phyloP scores from a whole-genome alignment of 1,140 invertebrate species.

The Carcinoscorpius rotundicauda region DNA sequence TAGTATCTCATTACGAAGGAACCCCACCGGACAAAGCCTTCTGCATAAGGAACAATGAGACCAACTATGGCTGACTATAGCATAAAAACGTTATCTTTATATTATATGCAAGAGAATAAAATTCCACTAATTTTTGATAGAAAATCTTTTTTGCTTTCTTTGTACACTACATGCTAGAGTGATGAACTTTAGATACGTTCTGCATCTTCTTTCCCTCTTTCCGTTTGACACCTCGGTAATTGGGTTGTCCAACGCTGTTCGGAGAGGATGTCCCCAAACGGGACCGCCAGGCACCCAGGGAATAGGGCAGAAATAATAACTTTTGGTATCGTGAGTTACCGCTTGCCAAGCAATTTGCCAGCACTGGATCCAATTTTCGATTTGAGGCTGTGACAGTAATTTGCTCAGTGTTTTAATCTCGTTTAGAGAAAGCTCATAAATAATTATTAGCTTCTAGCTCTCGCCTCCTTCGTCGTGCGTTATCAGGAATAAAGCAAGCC shows the following conservation, averaged over 20 bases:
- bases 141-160: too few species aligned
- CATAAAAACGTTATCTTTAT: too few species aligned
- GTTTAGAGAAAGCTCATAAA: conserved; percentile 5
- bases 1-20: too few species aligned
- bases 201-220: not conserved
- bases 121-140: too few species aligned
- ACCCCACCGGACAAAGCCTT: too few species aligned
- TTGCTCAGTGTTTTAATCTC: conserved; percentile 4
- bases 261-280: not conserved
- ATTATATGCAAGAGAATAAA: conserved; percentile 47
- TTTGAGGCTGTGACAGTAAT: conserved; percentile 1
- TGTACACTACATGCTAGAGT: too few species aligned
- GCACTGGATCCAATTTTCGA: conserved; percentile 3
- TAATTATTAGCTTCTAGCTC: conserved; percentile 1
- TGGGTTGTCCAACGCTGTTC: not conserved
- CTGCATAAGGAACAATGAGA: too few species aligned
- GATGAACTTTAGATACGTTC: too few species aligned
- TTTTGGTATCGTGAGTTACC: not conserved
- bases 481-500: too few species aligned
- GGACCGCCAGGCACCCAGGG: not conserved
- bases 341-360: conserved; percentile 3
- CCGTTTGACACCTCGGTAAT: conserved; percentile 3
- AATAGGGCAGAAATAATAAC: conserved; percentile 1
- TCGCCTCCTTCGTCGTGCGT: too few species aligned
- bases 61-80: too few species aligned